Conservation (phyloP, 2,888 invertebrate genomes). For the Sphecodes monilicornis region DNA sequence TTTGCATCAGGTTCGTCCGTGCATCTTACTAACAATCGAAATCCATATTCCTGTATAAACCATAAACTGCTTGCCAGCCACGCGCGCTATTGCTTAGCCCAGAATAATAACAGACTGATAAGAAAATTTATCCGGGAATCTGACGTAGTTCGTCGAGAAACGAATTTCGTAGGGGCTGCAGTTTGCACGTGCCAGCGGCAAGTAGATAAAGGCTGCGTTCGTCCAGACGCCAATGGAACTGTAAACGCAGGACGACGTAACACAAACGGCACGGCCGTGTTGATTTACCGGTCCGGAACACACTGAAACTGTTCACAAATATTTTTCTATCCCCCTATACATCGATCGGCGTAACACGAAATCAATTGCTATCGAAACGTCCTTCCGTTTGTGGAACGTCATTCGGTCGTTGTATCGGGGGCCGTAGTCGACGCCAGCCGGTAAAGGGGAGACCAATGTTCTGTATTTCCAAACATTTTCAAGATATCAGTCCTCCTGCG, state of each 20-base stretch:
- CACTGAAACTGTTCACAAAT: constrained; percentile 10
- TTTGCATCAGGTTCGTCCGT: no score
- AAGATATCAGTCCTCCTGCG: constrained; percentile 14
- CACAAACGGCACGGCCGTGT: constrained; percentile 13
- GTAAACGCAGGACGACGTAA: background rate
- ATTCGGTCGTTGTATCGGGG: background rate
- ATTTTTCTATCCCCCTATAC: constrained; percentile 15
- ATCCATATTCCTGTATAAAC: no score
- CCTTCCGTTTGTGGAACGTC: constrained; percentile 21
- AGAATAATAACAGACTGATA: background rate
- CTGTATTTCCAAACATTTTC: constrained; percentile 31
- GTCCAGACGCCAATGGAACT: constrained; percentile 12
- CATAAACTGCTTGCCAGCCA: no score
- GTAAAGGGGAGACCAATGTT: constrained; percentile 17
- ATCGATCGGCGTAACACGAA: background rate
- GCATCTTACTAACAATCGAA: no score
- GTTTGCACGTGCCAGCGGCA: background rate
- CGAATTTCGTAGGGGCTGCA: background rate
- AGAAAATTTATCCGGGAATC: background rate
- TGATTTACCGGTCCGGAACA: constrained; percentile 2
- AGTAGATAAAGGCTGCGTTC: background rate
- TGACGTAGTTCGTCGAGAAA: background rate
- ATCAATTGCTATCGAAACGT: constrained; percentile 22
- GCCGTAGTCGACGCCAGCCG: background rate
- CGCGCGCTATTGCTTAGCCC: no score